Base-by-base conservation (phyloP, 2,888 invertebrate species). In the Drosophila mimetica region DNA sequence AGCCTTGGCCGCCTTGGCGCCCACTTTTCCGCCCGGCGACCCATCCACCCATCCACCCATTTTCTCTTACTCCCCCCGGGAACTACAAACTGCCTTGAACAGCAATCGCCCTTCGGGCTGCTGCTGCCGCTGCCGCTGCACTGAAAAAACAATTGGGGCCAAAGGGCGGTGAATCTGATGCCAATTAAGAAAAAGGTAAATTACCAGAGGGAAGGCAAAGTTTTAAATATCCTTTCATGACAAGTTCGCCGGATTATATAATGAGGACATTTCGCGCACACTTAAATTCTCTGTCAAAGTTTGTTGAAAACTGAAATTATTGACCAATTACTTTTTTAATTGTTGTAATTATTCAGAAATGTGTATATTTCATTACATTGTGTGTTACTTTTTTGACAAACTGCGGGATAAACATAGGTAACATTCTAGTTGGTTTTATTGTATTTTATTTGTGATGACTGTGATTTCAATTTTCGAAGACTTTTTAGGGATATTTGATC, bases 41-140 rank as follows among this genome's bases (percentile, higher is more conserved):
- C 20, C 20, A 3, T 18, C 4, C 5, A 3, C 11, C 50, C 36
- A 14, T 5, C 22, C 20, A n/a, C 20, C 22, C 37, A 11, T 6
- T 37, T 28, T 7, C 25, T 11, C 5, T 14, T 37, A 20, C n/a
- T 22, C 30, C 16, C 39, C n/a, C 22, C 14, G 14, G 42, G 14
- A 30, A 16, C 50, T 37, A 50, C 6, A n/a, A 41, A 20, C 41
- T 53, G 41, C 18, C 30, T 67, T 79, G 75, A 83, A 82, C 79
- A 82, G 75, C 75, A 79, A 77, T 82, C 77, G 79, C 71, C 74
- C 75, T 75, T 75, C 70, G 74, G 79, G 72, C 55, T 52, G 64
- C 61, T 37, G 37, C 36, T 52, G 30, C 46, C n/a, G 36, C 16
- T 61, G 71, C 44, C 34, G 22, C 30, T 52, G 30, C 46, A 58